Percentiles rank a stretch among this genome's conserved stretches.
Evolutionary conservation across 2,797 vertebrate species (phyloP).

Genomic region (Myotis daubentonii): DNA sequence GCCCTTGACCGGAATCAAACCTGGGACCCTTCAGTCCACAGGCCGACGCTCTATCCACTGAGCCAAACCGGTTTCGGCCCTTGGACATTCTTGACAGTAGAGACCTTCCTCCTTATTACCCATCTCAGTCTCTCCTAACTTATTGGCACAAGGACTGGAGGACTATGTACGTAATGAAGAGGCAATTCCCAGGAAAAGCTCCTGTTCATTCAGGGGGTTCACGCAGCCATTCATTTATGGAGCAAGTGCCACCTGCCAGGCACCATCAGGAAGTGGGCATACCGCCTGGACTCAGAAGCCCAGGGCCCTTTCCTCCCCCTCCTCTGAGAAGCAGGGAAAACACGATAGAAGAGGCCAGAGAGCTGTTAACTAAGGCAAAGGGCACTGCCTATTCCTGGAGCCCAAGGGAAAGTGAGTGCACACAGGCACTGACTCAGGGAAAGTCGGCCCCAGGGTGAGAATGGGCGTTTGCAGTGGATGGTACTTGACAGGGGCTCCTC

Average conservation of each 20-base stretch:
- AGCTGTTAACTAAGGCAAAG: background rate
- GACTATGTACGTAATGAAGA: background rate
- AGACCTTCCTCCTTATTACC: background rate
- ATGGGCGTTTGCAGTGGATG: background rate
- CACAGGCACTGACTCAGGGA: background rate
- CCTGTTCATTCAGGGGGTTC: background rate
- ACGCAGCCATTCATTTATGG: background rate
- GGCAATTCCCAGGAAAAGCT: background rate
- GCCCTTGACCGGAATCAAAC: too few relatives aligned
- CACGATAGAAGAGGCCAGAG: background rate
- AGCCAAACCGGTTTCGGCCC: too few relatives aligned
- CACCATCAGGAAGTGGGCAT: background rate
- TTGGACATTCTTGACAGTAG: conserved; percentile 9
- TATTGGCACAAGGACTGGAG: background rate
- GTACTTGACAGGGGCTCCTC: background rate
- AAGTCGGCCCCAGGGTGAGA: background rate
- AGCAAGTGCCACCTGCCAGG: background rate
- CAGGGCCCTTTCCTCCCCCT: background rate
- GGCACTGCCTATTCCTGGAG: background rate
- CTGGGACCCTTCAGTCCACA: too few relatives aligned
- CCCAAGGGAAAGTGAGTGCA: background rate
- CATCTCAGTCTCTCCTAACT: background rate
- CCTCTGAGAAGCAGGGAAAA: background rate
- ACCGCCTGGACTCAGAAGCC: fast-evolving
- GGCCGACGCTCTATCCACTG: too few relatives aligned